Base-by-base conservation (phyloP, 2,888 invertebrate genomes). In the Phengaris alcon region DNA sequence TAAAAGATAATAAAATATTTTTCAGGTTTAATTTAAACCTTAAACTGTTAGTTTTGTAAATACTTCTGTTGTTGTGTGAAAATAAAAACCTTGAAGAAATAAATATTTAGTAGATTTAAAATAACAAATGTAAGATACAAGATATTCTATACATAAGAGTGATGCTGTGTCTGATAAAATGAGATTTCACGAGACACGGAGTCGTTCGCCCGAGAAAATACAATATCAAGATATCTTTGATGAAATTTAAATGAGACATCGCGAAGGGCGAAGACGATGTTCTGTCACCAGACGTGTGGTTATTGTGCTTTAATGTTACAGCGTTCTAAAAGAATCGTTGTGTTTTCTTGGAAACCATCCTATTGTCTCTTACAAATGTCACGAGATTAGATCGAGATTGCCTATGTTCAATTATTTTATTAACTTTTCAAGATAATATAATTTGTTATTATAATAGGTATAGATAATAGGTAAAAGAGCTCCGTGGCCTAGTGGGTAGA, bases 241-340 rank as follows among this genome's bases (percentile, higher is more conserved):
- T 80, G 76, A 80, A 79, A 80, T 79, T 80, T 80, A 79, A 79
- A 80, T 79, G 77, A 68, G 76, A 12, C 13, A 6, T 52, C 77
- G 73, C 57, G 73, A 76, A 78, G 78, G 76, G 73, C 68, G 73
- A 76, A 78, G 78, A 75, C 9, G n/a, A 52, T 12, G 52, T 22
- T 10, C 10, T 15, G 5, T 12, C 12, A 64, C 12, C 35, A 12
- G 64, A 12, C 22, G 35, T 35, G 64, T 59, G 59, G 59, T 59
- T 59, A 59, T 59, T 59, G 22, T 22, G 22, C 22, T 22, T 22
- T 22, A 22, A 8, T 15, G 59, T 9, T 59, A 22, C 6, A 15
- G 15, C 15, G 15, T 57, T 22, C 22, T 4, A 22, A 12, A 52
- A 12, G 10, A 64, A 12, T 35, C 35, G 1, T 22, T 22, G 0